Evolutionary conservation across 2,888 invertebrate species (phyloP).

Genomic region (Theristus sp.): DNA sequence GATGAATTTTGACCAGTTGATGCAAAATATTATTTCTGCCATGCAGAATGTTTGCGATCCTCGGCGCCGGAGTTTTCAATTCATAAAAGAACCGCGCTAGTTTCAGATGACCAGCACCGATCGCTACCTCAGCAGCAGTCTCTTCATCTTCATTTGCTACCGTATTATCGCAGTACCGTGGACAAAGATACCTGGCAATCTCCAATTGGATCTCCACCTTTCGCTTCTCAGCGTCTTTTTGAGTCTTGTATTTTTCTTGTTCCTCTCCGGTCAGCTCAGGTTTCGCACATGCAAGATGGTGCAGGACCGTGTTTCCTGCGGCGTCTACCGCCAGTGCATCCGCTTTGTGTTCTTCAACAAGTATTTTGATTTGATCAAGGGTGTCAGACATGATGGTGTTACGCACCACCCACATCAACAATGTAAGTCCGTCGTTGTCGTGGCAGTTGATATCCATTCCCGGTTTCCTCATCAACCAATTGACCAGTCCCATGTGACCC

Average conservation of each 20-base stretch:
- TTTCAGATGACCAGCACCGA: no score
- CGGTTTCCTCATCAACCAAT: conserved; percentile 23
- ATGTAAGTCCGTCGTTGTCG: conserved; percentile 32
- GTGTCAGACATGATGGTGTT: conserved; percentile 25
- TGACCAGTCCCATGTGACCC: conserved; percentile 16
- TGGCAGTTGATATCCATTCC: conserved; percentile 33
- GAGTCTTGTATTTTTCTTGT: neutral
- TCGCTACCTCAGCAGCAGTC: no score
- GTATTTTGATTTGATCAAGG: conserved; percentile 29
- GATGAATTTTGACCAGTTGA: no score
- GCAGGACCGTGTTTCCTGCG: conserved; percentile 12
- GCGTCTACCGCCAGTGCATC: conserved; percentile 18
- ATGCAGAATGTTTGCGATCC: no score
- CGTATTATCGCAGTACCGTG: no score
- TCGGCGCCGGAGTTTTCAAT: no score
- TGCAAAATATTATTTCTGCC: no score
- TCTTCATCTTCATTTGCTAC: no score
- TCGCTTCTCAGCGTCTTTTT: neutral
- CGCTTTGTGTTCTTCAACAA: conserved; percentile 33
- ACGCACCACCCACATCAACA: conserved; percentile 30
- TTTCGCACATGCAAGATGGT: conserved; percentile 6
- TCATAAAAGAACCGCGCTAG: no score
- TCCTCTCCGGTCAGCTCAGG: neutral
- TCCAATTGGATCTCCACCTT: neutral
- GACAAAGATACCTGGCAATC: neutral